These are phyloP conservation scores for Hydrophis major DNA, from an alignment of 2,797 vertebrate genomes.

Conservation along the genomic window DNA sequence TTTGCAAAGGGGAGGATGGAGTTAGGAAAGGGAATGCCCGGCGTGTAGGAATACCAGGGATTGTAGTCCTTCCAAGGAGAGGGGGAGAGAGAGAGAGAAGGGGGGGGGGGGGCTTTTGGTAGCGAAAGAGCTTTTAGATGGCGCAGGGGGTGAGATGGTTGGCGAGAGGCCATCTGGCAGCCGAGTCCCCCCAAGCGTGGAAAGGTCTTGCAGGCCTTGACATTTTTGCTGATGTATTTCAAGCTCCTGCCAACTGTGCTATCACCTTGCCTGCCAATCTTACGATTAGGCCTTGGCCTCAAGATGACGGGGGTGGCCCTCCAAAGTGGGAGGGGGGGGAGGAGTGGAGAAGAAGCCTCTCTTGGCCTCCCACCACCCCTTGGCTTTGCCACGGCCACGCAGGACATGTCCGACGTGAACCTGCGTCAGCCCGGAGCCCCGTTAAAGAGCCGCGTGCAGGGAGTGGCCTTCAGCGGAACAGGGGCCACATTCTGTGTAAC, in stretches of 20 bases:
- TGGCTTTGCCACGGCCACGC: constrained; percentile 16
- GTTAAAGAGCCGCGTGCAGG: constrained; percentile 29
- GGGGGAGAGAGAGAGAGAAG: background rate
- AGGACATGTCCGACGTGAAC: constrained; percentile 37
- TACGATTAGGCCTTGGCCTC: rapidly evolving
- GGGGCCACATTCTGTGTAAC: constrained; percentile 13
- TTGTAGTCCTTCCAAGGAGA: background rate
- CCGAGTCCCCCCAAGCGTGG: background rate
- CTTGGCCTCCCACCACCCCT: constrained; percentile 16
- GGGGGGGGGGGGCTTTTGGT: too few relatives aligned
- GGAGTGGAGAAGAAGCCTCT: constrained; percentile 11
- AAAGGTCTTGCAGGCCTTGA: background rate
- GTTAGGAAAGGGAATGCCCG: too few relatives aligned
- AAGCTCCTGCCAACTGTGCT: rapidly evolving
- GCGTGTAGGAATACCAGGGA: background rate
- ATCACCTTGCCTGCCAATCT: background rate
- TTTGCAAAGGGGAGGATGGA: background rate
- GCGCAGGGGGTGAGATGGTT: background rate
- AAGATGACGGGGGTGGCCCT: background rate
- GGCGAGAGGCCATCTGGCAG: background rate
- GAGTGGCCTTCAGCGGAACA: constrained; percentile 20
- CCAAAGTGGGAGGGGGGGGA: background rate
- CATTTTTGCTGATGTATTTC: background rate
- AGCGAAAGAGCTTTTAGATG: too few relatives aligned
- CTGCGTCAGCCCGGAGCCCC: constrained; percentile 18